A percentile compares a stretch with the other conserved stretches of the same genome.
Conservation (phyloP, 2,888 invertebrate species). For the Augiades crinisus region DNA sequence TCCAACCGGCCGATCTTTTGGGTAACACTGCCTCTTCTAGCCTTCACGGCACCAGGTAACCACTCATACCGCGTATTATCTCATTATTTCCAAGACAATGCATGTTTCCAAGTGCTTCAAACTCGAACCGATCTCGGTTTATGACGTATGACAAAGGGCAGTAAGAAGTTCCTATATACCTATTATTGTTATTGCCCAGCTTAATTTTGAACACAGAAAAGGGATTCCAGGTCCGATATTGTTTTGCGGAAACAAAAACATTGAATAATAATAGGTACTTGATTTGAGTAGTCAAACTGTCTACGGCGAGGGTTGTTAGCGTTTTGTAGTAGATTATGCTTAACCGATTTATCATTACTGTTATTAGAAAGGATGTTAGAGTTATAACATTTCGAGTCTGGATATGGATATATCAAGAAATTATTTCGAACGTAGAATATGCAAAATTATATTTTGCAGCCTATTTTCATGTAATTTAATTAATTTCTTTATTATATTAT, state of each 20-base stretch:
- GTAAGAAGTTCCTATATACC: conserved; percentile 13
- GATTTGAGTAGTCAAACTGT: conserved; percentile 12
- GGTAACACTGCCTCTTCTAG: neutral
- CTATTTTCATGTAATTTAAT: no score
- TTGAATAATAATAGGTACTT: conserved; percentile 7
- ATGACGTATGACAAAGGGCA: conserved; percentile 17
- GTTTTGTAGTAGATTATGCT: no score
- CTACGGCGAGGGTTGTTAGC: neutral
- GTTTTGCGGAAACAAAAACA: conserved; percentile 6
- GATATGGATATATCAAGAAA: no score
- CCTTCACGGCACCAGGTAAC: neutral
- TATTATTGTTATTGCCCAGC: conserved; percentile 4
- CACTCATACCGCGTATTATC: neutral
- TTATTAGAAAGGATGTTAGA: no score
- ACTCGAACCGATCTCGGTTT: conserved; percentile 1
- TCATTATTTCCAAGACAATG: conserved; percentile 17
- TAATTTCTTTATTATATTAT: neutral
- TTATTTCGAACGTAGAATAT: no score
- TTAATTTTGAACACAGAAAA: conserved; percentile 4
- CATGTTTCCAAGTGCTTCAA: conserved; percentile 5
- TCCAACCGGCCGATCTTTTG: no score
- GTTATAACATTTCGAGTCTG: no score
- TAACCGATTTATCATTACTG: no score
- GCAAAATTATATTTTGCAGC: no score
- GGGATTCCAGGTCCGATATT: neutral